Evolutionary conservation across 37 sponge, comb jelly and placozoan species (phyloP).

Genomic region (Diacarnus erythraeanus): DNA sequence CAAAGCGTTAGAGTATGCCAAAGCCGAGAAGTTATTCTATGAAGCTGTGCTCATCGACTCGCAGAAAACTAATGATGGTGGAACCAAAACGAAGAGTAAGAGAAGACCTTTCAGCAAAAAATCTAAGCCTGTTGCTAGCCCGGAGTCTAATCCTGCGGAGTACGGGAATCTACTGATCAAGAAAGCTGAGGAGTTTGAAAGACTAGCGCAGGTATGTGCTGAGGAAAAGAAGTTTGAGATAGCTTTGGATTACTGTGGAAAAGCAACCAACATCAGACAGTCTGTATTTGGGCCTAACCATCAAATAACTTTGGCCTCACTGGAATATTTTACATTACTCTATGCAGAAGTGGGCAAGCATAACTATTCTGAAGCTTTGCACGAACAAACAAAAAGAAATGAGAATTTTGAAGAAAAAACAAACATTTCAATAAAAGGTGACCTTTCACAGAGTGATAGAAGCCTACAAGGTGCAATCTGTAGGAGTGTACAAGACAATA

Average conservation of each 20-base stretch:
- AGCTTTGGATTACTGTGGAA: conserved; percentile 50
- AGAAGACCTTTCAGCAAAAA: conserved; percentile 14
- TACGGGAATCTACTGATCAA: conserved; percentile 17
- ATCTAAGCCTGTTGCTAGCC: not conserved
- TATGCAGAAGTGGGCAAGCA: conserved; percentile 32
- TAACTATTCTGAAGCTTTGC: not conserved
- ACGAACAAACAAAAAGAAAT: not conserved
- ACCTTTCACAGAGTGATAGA: not conserved
- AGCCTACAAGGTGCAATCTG: not conserved
- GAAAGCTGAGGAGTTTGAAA: conserved; percentile 49
- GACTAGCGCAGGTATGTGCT: conserved; percentile 7
- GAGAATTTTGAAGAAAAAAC: not conserved
- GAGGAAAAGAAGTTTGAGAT: conserved; percentile 14
- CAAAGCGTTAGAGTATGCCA: conserved; percentile 40
- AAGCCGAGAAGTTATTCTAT: conserved; percentile 56
- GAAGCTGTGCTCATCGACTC: conserved; percentile 14
- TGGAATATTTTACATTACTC: conserved; percentile 25
- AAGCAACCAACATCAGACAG: conserved; percentile 24
- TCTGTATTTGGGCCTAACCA: conserved; percentile 23
- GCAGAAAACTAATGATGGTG: not conserved
- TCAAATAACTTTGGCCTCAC: conserved; percentile 1
- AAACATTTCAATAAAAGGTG: conserved; percentile 5
- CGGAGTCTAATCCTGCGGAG: conserved; percentile 19
- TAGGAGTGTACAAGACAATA: not conserved
- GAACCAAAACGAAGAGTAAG: not conserved